Base-by-base conservation (phyloP, 2,797 vertebrate species). In the Typhlichthys eigenmanni region DNA sequence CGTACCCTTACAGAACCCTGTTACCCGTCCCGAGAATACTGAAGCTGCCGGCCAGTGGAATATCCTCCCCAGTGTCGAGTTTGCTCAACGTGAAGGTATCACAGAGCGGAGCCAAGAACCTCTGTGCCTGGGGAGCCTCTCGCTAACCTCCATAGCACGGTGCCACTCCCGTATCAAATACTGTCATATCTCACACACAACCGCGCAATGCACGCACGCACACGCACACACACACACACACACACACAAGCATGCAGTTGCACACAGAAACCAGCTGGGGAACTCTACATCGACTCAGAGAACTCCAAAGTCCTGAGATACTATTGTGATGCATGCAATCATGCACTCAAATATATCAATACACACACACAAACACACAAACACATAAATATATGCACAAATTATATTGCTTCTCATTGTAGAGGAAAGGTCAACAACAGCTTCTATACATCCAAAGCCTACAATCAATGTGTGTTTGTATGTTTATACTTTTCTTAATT, bases 31-130 rank as follows among this genome's bases (percentile, higher is more conserved):
- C 14, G 24, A 55, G 46, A 46, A 3, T 45, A 52, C 56, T 70
- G 38, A 24, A 81, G 77, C 82, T 76, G 74, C 77, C 51, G 77
- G 85, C 47, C 79, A 69, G 75, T 64, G 79, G 85, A 87, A 85
- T 78, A 86, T 82, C 81, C 80, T 82, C 81, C 75, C 77, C 53
- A 68, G 88, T 89, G 88, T 89, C 74, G 55, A 78, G 83, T 90
- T 89, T 83, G 87, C 69, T 69, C 64, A 51, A 81, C 79, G 76
- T 79, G 85, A 85, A 66, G 72, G 80, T 76, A 86, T 87, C 73
- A 78, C 43, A 69, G 79, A 46, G 76, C 76, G 69, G 81, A 86
- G 83, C 85, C 87, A 88, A 87, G 85, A 72, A 81, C 70, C 43
- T 11, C 53, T 53, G 66, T 29, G 76, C 80, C 69, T 69, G 45